Evolutionary conservation across 2,888 invertebrate genomes (phyloP).

Genomic region (Neoascia interrupta): DNA sequence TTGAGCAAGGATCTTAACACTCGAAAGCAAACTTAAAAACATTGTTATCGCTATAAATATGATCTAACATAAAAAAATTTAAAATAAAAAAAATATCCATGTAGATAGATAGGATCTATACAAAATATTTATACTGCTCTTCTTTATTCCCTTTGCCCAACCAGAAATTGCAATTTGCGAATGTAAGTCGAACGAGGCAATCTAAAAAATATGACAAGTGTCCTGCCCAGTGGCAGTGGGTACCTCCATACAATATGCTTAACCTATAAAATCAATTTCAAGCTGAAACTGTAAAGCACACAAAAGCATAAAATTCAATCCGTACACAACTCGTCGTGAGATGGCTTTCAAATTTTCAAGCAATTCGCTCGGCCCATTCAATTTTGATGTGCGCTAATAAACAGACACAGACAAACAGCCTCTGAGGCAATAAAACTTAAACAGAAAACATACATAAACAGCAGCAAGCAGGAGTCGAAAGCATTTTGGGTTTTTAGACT

Average conservation of each 20-base stretch:
- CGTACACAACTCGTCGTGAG: conserved; percentile 18
- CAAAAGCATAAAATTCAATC: conserved; percentile 52
- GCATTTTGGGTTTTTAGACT: conserved; percentile 6
- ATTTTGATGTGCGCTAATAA: conserved; percentile 65
- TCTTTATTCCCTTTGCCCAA: too few species aligned
- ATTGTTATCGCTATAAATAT: too few species aligned
- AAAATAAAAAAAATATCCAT: too few species aligned
- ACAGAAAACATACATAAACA: conserved; percentile 9
- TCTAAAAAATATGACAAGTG: too few species aligned
- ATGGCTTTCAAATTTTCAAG: conserved; percentile 32
- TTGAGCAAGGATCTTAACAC: too few species aligned
- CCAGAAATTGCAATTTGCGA: too few species aligned
- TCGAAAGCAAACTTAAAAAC: too few species aligned
- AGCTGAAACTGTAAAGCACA: conserved; percentile 26
- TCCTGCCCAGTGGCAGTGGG: too few species aligned
- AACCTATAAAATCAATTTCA: conserved; percentile 19
- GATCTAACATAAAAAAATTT: too few species aligned
- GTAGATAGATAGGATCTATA: too few species aligned
- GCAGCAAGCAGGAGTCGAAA: conserved; percentile 2
- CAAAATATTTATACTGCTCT: too few species aligned
- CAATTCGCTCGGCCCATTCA: conserved; percentile 37
- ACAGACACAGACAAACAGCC: conserved; percentile 44
- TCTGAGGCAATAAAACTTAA: conserved; percentile 50
- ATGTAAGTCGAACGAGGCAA: too few species aligned
- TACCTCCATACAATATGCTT: conserved; percentile 35